Evolutionary conservation across 2,888 invertebrate genomes (phyloP), one percentile per base, ranked within the genome.

Genomic region (Argynnis bischoffii): DNA sequence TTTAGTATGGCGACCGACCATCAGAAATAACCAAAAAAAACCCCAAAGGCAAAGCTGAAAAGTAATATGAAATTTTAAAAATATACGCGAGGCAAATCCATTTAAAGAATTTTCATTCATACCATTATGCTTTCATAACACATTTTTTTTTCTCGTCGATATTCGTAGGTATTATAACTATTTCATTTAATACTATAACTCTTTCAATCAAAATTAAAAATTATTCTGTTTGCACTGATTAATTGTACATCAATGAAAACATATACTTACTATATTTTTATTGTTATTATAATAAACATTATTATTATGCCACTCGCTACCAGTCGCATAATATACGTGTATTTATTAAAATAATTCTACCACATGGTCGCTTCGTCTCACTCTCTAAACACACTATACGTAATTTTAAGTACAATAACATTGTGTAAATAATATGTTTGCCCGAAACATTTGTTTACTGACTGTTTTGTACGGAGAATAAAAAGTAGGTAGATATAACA

Each of bases 331-430:
- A 26, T 26, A 26, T 18, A 18, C 18, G 1, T 26, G 26, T 26
- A 26, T 26, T 3, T 26, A 26, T 4, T 26, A 26, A 41, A 41
- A 41, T 41, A 8, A 11, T 1, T 41, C 11, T 41, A 41, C 11
- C 35, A 11, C 35, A 8, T 57, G 47, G 15, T 26, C 21, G 54
- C 64, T 41, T 59, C 61, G 61, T 51, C 57, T 67, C 67, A 67
- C 67, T 70, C 67, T 63, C 67, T 63, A 63, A 55, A 48, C 54
- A 65, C 64, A 51, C 26, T 63, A 61, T 26, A 48, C n/a, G 48
- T 67, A 64, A 59, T 64, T 67, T 46, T 51, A 13, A 2, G 2
- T 16, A 26, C 21, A 48, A 48, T 64, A 50, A 63, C 53, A 61
- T 57, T 64, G 54, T 56, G 54, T 46, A 65, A 70, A 68, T 41